A percentile compares a stretch with the other conserved stretches of the same genome.
Evolutionary conservation across 1,140 invertebrate genomes (phyloP).

Genomic region (Heliconius hermathena): DNA sequence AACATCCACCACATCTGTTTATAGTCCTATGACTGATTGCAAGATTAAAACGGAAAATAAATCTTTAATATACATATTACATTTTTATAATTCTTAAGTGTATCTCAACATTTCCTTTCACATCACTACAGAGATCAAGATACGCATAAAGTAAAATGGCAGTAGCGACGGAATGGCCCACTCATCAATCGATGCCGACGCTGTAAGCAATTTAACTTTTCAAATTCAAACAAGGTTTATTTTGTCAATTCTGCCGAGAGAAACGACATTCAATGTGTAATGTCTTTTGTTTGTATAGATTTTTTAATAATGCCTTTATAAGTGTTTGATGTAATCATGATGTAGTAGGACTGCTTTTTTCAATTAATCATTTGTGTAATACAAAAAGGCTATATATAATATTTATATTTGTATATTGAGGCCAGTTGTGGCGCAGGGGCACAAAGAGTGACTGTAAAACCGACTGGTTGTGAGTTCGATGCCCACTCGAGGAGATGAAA

Average conservation of each 20-base stretch:
- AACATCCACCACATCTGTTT: no score
- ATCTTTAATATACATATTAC: no score
- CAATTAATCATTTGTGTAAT: no score
- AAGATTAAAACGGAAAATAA: no score
- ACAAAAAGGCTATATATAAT: no score
- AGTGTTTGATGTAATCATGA: background rate
- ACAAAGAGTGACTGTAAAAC: no score
- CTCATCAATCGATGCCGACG: background rate
- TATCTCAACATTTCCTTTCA: background rate
- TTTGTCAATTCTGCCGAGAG: background rate
- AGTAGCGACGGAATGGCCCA: background rate
- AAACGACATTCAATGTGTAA: background rate
- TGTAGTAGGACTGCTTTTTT: background rate
- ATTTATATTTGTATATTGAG: no score
- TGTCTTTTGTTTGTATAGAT: background rate
- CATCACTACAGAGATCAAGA: background rate
- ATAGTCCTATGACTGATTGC: no score
- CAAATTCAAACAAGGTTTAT: conserved; percentile 8
- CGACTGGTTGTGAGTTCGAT: no score
- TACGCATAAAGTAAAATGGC: background rate
- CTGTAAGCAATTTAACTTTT: conserved; percentile 7
- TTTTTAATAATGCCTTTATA: background rate
- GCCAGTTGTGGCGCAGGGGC: no score
- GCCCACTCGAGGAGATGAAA: no score
- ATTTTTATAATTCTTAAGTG: background rate